Conservation (phyloP, 2,113 vertebrate species). For the Plecotus auritus region DNA sequence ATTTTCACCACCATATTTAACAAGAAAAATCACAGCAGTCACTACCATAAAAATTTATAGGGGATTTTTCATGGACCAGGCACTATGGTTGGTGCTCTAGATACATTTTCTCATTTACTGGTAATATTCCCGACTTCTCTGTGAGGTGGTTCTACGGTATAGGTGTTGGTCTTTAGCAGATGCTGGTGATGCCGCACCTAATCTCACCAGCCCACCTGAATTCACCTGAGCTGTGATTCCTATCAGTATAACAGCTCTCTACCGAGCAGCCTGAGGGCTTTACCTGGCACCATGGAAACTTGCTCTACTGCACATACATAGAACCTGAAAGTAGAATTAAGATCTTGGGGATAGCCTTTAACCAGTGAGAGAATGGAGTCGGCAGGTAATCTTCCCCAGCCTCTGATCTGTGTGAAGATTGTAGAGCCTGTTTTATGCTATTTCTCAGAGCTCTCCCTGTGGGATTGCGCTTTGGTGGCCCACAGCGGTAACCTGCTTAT, state of each 20-base stretch:
- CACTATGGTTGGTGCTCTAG: not conserved
- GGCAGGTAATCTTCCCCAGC: not conserved
- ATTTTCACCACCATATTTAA: constrained; percentile 25
- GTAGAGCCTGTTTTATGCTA: not conserved
- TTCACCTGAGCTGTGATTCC: not conserved
- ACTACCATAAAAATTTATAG: not conserved
- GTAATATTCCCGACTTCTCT: not conserved
- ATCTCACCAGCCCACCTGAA: not conserved
- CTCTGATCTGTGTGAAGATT: not conserved
- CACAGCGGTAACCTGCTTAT: not conserved
- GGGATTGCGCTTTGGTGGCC: not conserved
- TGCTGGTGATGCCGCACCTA: not conserved
- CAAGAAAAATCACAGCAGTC: not conserved
- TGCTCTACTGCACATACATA: not conserved
- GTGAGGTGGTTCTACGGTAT: not conserved
- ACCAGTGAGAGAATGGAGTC: not conserved
- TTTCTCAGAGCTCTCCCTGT: not conserved
- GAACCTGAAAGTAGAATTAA: not conserved
- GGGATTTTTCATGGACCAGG: not conserved
- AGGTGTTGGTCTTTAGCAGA: not conserved
- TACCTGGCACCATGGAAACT: not conserved
- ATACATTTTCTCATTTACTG: not conserved
- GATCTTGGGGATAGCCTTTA: not conserved
- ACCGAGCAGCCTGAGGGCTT: not conserved
- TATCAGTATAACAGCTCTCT: not conserved